Base-by-base conservation (phyloP, 2,888 invertebrate genomes). In the Patella depressa region DNA sequence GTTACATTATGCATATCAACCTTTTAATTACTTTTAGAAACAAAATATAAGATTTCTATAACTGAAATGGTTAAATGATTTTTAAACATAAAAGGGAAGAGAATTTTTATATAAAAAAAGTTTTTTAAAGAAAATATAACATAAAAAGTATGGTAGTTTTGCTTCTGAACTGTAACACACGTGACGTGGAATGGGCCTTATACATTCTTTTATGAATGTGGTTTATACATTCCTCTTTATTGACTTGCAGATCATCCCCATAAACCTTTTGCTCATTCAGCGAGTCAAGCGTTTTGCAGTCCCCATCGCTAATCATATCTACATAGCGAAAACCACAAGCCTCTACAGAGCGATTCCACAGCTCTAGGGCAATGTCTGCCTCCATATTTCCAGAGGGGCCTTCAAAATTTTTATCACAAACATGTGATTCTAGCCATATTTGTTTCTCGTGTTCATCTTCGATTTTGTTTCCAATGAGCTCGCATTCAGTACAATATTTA, bases 201-300 rank as follows among this genome's bases (percentile, higher is more conserved):
- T 53, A 76, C 76, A 76, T 76, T 9, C 76, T 54, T 54, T 76
- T 76, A 17, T 76, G 76, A 12, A 76, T 34, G 34, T 76, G 72
- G 19, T 76, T 76, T 15, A 76, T 76, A 54, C 71, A 76, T 71
- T 76, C 72, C 45, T 76, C 76, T 53, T 76, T 72, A 24, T 12
- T 55, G 0, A 71, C 15, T 29, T 29, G 53, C 15, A 54, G 15
- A 9, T 24, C 71, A 17, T 53, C 71, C 17, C 76, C 76, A 54
- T 76, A 76, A 12, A 54, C 19, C 19, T 76, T 70, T n/a, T 53
- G 11, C n/a, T 76, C 71, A 54, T 53, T 34, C 19, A 76, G 34
- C 19, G 3, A 24, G 14, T 72, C 54, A 4, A 54, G 53, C 17
- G 65, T 76, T n/a, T 53, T 71, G 12, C 34, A 53, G 54, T 76